Evolutionary conservation across 1,140 invertebrate species (phyloP).

Genomic region (Apis dorsata): DNA sequence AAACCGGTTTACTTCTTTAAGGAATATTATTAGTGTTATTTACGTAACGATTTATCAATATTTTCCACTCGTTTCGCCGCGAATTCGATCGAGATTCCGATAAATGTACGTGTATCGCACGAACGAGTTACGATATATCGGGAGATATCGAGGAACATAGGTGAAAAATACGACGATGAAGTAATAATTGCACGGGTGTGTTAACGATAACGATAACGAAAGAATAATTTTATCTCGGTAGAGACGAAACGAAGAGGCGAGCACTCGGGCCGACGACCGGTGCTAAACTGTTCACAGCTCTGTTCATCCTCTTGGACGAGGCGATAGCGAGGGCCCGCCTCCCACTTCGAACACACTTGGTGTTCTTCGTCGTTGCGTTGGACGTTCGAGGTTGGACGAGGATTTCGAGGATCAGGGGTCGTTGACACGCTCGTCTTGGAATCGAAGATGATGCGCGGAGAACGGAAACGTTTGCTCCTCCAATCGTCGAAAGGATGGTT

Average conservation of each 20-base stretch:
- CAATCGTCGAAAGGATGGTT: too few species aligned
- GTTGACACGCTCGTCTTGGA: not conserved
- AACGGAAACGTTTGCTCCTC: not conserved
- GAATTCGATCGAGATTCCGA: not conserved
- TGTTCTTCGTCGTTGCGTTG: not conserved
- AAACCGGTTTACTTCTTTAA: constrained; percentile 22
- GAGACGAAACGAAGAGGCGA: not conserved
- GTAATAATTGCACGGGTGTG: too few species aligned
- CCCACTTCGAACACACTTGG: constrained; percentile 34
- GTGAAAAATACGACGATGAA: too few species aligned
- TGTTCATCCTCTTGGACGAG: constrained; percentile 8
- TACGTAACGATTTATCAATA: not conserved
- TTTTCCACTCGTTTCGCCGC: too few species aligned
- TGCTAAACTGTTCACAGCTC: constrained; percentile 38
- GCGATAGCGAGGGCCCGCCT: constrained; percentile 35
- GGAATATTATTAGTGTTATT: not conserved
- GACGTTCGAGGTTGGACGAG: not conserved
- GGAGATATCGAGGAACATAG: too few species aligned
- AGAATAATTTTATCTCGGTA: too few species aligned
- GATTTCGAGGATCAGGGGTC: not conserved
- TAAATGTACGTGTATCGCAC: not conserved
- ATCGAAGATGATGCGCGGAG: not conserved
- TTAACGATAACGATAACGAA: too few species aligned
- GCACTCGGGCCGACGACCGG: constrained; percentile 4
- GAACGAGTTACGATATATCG: too few species aligned